Base-by-base conservation (phyloP, 2,888 invertebrate genomes). In the Lutraria lutraria region DNA sequence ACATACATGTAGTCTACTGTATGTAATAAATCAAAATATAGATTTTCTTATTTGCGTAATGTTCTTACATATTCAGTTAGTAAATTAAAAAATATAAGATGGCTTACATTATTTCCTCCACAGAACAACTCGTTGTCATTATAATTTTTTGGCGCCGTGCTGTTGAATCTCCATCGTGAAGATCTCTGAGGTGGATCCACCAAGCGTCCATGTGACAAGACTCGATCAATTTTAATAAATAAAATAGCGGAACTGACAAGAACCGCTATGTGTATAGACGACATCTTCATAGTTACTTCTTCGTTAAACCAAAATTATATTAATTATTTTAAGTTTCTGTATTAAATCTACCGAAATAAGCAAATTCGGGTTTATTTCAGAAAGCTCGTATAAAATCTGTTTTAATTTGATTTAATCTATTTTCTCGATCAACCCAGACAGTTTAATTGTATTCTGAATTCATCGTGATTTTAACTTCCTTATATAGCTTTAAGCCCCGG, bases 61-160 rank as follows among this genome's bases (percentile, higher is more conserved):
- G n/a, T n/a, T n/a, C n/a, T n/a, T n/a, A n/a, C n/a, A 43, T 43
- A 43, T 43, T 43, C 43, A 43, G 43, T 4, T 43, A 8, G 43
- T 43, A 43, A 43, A 43, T 43, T 43, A 4, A 43, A n/a, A n/a
- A 43, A 43, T 43, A 43, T 4, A 43, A 43, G 43, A 4, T 43
- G 8, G 2, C 92, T 89, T 85, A 93, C 93, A 60, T 72, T 31
- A 54, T 79, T 86, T 21, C 93, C 93, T 0, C 93, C 93, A 81
- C 93, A 93, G 80, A 68, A 87, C 16, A 92, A 63, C 25, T 84
- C 87, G 63, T 90, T 90, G 82, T 93, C 91, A 15, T 90, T 54
- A 81, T 93, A 92, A 76, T 93, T 93, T 13, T 8, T 60, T 21
- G 16, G 21, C 8, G 21, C 60, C 16, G 53, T 53, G 0, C 84